Evolutionary conservation across 2,797 vertebrate species (phyloP).

Genomic region (Cyprinella venusta): DNA sequence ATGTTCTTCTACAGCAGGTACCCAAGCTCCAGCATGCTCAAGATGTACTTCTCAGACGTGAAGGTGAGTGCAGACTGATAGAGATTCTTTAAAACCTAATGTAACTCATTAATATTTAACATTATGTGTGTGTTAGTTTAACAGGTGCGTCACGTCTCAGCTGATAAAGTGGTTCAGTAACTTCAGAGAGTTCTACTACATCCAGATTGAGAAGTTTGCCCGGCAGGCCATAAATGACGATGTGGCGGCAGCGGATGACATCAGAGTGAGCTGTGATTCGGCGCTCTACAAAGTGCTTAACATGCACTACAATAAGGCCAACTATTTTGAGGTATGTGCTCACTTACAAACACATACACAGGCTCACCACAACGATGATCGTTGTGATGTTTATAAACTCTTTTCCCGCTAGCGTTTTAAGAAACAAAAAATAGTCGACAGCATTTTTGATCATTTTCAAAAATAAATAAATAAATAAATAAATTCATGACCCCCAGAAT

Average conservation of each 20-base stretch:
- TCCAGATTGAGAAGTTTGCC: conserved; percentile 95
- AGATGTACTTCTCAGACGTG: conserved; percentile 98
- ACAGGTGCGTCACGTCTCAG: conserved; percentile 92
- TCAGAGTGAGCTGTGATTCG: conserved; percentile 85
- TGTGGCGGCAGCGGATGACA: conserved; percentile 65
- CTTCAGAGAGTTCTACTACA: conserved; percentile 97
- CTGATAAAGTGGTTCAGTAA: conserved; percentile 99
- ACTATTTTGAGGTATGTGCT: conserved; percentile 88
- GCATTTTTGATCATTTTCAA: neutral
- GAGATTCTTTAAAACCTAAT: too few species aligned
- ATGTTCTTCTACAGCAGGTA: conserved; percentile 99
- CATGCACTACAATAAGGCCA: conserved; percentile 92
- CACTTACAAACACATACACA: conserved; percentile 24
- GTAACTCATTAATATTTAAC: conserved; percentile 34
- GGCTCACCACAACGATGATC: neutral
- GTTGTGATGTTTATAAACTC: too few species aligned
- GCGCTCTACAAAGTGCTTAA: conserved; percentile 91
- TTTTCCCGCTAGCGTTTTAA: neutral
- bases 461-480: neutral
- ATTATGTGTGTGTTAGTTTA: conserved; percentile 80
- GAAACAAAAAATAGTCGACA: too few species aligned
- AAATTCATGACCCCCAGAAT: neutral
- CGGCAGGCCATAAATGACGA: conserved; percentile 85
- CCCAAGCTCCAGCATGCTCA: conserved; percentile 99
- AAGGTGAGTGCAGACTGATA: conserved; percentile 84